Conservation (phyloP, 2,888 invertebrate genomes). For the Parnassius apollo region DNA sequence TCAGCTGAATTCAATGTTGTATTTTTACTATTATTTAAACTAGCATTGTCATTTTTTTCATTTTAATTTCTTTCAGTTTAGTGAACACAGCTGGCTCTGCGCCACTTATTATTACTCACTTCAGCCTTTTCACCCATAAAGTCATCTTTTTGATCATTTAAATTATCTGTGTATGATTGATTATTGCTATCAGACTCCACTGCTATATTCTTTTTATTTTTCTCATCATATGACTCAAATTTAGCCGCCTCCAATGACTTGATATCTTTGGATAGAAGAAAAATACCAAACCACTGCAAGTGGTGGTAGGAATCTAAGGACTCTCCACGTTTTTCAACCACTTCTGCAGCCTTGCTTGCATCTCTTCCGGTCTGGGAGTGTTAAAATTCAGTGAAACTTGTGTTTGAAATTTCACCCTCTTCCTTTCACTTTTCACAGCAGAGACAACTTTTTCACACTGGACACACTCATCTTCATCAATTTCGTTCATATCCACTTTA, state of each 20-base stretch:
- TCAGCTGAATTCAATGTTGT: slow-evolving; percentile 48
- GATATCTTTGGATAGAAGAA: slow-evolving; percentile 45
- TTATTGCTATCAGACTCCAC: slow-evolving; percentile 65
- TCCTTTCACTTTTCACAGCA: slow-evolving; percentile 67
- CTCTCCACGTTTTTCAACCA: slow-evolving; percentile 80
- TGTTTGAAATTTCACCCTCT: slow-evolving; percentile 66
- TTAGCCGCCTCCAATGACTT: slow-evolving; percentile 37
- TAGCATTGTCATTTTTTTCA: slow-evolving; percentile 52
- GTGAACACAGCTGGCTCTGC: slow-evolving; percentile 50
- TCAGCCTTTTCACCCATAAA: slow-evolving; percentile 29
- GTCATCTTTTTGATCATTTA: slow-evolving; percentile 46
- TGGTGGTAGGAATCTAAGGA: slow-evolving; percentile 72
- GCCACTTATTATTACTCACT: slow-evolving; percentile 50
- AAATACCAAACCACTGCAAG: slow-evolving; percentile 76
- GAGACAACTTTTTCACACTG: slow-evolving; percentile 54
- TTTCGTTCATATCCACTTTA: slow-evolving; percentile 46
- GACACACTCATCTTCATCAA: slow-evolving; percentile 55
- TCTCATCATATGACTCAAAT: slow-evolving; percentile 53
- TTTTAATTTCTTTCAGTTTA: too few species aligned
- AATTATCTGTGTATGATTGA: slow-evolving; percentile 59
- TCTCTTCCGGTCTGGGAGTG: slow-evolving; percentile 63
- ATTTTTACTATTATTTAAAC: slow-evolving; percentile 52
- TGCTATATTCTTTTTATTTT: slow-evolving; percentile 77
- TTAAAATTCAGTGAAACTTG: slow-evolving; percentile 52
- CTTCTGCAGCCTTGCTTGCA: slow-evolving; percentile 63